Evolutionary conservation across 2,888 invertebrate genomes (phyloP).

Genomic region (Phorcus lineatus): DNA sequence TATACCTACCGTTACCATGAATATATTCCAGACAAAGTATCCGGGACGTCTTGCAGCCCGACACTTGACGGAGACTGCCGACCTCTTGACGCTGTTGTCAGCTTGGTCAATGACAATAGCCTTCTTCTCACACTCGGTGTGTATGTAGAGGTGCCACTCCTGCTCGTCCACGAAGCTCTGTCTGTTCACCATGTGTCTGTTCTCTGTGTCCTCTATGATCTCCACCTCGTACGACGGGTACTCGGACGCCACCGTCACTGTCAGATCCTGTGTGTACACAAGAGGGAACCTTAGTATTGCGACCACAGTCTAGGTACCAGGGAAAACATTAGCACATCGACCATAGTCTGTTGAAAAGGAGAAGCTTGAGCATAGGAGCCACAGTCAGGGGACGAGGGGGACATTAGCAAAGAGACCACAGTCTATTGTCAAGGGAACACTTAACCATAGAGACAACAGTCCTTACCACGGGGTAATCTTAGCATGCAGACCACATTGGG

Average conservation of each 20-base stretch:
- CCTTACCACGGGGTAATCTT: no score
- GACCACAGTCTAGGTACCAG: no score
- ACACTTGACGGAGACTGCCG: constrained; percentile 72
- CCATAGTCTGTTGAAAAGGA: no score
- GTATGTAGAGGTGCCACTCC: constrained; percentile 73
- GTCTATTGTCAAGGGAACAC: no score
- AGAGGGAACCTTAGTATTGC: not conserved
- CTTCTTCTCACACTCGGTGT: constrained; percentile 68
- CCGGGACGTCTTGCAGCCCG: constrained; percentile 73
- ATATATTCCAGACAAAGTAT: constrained; percentile 75
- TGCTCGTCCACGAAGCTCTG: constrained; percentile 74
- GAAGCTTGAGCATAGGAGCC: no score
- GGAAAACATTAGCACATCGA: no score
- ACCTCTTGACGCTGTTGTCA: constrained; percentile 69
- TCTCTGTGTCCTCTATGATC: constrained; percentile 65
- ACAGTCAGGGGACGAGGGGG: no score
- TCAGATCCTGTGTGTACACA: constrained; percentile 62
- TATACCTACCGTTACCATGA: constrained; percentile 73
- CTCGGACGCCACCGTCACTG: constrained; percentile 69
- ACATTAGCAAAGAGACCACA: no score
- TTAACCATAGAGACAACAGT: no score
- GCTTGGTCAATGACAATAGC: constrained; percentile 72
- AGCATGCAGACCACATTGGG: no score
- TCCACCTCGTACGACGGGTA: constrained; percentile 66
- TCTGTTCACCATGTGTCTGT: constrained; percentile 69